Conservation (phyloP, 1,140 invertebrate species). For the Globodera ellingtonae region DNA sequence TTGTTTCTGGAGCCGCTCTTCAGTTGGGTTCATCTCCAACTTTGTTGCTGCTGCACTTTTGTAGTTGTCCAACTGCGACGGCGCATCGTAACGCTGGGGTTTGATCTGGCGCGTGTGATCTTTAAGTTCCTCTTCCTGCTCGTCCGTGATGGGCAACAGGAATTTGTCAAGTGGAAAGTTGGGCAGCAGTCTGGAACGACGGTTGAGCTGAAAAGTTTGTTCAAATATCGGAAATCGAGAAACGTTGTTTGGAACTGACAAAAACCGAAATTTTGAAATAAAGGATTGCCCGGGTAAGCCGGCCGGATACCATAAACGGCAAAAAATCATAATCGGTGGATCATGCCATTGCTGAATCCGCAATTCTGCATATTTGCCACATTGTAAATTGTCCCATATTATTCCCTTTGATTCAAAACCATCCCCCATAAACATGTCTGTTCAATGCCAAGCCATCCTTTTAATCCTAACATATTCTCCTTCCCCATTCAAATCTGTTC, state of each 20-base stretch:
- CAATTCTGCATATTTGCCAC: too few species aligned
- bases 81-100: not conserved
- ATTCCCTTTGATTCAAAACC: too few species aligned
- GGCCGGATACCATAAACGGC: too few species aligned
- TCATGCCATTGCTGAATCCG: too few species aligned
- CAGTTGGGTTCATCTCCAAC: not conserved
- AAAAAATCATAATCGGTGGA: too few species aligned
- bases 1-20: not conserved
- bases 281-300: not conserved
- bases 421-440: too few species aligned
- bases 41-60: not conserved
- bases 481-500: too few species aligned
- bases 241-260: not conserved
- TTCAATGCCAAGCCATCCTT: too few species aligned
- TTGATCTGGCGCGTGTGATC: slow-evolving; percentile 23
- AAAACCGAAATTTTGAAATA: not conserved
- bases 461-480: too few species aligned
- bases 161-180: slow-evolving; percentile 14
- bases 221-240: too few species aligned
- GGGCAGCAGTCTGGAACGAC: not conserved
- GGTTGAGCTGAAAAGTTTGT: slow-evolving; percentile 7
- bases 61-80: not conserved
- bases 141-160: slow-evolving; percentile 11
- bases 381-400: too few species aligned
- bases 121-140: slow-evolving; percentile 19